Conservation (phyloP, 2,797 vertebrate genomes). For the Tachyglossus aculeatus region DNA sequence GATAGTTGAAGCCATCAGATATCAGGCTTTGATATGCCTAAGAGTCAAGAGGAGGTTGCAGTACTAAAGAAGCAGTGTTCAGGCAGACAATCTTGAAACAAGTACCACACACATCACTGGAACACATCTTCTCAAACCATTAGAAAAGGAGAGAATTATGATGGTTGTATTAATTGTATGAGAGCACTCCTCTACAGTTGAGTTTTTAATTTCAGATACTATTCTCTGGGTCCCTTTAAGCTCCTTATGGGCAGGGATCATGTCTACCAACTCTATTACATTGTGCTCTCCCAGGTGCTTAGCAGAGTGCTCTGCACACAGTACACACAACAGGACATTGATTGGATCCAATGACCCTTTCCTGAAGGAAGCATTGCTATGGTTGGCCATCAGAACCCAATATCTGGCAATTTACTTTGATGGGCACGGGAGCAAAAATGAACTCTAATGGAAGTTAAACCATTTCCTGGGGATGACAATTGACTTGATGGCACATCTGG, state of each 20-base stretch:
- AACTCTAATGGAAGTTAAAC: constrained; percentile 35
- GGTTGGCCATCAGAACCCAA: background rate
- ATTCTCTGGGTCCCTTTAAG: background rate
- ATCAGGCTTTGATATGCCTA: background rate
- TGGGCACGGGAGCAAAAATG: constrained; percentile 24
- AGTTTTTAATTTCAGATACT: background rate
- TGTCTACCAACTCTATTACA: background rate
- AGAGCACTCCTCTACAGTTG: background rate
- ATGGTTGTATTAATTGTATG: background rate
- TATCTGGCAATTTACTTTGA: constrained; percentile 24
- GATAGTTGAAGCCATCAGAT: no score
- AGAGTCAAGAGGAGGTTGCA: background rate
- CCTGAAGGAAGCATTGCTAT: no score
- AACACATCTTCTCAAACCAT: background rate
- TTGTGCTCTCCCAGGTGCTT: no score
- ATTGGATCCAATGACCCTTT: no score
- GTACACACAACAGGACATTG: no score
- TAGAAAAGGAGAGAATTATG: background rate
- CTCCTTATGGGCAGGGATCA: background rate
- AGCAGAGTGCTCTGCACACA: no score
- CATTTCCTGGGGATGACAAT: constrained; percentile 54
- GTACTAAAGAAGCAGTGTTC: accelerated
- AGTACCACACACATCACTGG: accelerated
- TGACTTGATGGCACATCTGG: constrained; percentile 57
- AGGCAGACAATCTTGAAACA: constrained; percentile 2